Percentiles rank a stretch among this genome's conserved stretches.
Conservation (phyloP, 2,888 invertebrate genomes). For the Euzetes globulus region DNA sequence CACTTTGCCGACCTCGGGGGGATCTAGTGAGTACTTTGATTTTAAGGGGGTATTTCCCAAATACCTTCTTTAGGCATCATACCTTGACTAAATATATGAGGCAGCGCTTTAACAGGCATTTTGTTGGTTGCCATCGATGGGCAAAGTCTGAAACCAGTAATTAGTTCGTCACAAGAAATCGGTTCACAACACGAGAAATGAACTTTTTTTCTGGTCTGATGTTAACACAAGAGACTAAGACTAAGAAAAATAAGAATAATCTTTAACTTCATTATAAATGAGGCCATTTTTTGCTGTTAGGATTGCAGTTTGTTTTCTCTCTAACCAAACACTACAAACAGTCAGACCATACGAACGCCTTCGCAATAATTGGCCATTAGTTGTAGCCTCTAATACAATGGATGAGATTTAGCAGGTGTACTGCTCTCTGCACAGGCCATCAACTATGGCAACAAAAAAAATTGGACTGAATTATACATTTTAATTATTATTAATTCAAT, state of each 20-base stretch:
- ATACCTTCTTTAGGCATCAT: no score
- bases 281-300: not conserved
- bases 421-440: not conserved
- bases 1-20: no score
- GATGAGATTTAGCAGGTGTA: not conserved
- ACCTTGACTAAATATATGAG: no score
- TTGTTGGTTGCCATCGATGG: not conserved
- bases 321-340: not conserved
- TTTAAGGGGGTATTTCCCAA: no score
- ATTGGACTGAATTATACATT: no score
- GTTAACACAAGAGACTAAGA: not conserved
- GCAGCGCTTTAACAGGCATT: no score
- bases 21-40: no score
- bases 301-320: not conserved
- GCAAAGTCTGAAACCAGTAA: not conserved
- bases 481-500: no score
- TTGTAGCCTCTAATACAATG: not conserved
- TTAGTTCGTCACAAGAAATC: slow-evolving; percentile 10
- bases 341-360: not conserved
- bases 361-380: slow-evolving; percentile 26
- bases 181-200: not conserved
- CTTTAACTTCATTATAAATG: slow-evolving; percentile 11
- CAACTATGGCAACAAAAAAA: no score
- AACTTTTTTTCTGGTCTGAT: not conserved
- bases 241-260: not conserved